phyloP scores from a whole-genome alignment of 2,797 vertebrate genomes.

The Myripristis jacobus region DNA sequence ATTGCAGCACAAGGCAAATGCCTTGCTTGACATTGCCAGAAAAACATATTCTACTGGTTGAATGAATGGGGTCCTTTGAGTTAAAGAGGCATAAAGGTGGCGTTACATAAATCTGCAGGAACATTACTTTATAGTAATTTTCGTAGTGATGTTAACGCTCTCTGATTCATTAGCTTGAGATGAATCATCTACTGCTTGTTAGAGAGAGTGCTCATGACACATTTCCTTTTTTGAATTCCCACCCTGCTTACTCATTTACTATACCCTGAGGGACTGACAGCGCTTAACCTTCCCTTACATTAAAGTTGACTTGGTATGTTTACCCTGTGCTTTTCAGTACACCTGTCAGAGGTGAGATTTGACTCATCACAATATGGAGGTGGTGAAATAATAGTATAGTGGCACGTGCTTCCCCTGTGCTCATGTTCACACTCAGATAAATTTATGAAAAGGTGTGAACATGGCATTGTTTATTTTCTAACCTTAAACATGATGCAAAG shows the following conservation, averaged over 20 bases:
- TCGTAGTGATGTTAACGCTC: slow-evolving; percentile 46
- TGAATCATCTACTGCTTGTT: slow-evolving; percentile 75
- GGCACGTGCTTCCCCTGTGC: background rate
- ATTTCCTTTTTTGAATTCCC: slow-evolving; percentile 76
- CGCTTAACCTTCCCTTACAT: slow-evolving; percentile 50
- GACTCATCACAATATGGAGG: slow-evolving; percentile 30
- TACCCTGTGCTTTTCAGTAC: slow-evolving; percentile 52
- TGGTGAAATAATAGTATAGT: slow-evolving; percentile 34
- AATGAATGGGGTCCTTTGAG: slow-evolving; percentile 69
- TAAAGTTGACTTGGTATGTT: slow-evolving; percentile 48
- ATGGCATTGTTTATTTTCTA: slow-evolving; percentile 51
- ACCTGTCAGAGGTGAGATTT: slow-evolving; percentile 59
- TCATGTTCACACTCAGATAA: slow-evolving; percentile 36
- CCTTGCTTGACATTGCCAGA: slow-evolving; percentile 50
- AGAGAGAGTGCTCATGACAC: slow-evolving; percentile 75
- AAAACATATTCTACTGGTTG: slow-evolving; percentile 42
- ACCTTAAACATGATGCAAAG: slow-evolving; percentile 50
- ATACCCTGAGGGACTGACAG: slow-evolving; percentile 52
- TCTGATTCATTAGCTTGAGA: slow-evolving; percentile 68
- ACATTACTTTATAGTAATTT: slow-evolving; percentile 57
- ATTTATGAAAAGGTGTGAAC: slow-evolving; percentile 55
- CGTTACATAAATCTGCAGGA: slow-evolving; percentile 57
- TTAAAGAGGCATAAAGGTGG: slow-evolving; percentile 54
- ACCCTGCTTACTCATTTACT: slow-evolving; percentile 62
- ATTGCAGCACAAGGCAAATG: slow-evolving; percentile 45